Evolutionary conservation across 2,797 vertebrate species (phyloP).

Genomic region (Rousettus madagascariensis): DNA sequence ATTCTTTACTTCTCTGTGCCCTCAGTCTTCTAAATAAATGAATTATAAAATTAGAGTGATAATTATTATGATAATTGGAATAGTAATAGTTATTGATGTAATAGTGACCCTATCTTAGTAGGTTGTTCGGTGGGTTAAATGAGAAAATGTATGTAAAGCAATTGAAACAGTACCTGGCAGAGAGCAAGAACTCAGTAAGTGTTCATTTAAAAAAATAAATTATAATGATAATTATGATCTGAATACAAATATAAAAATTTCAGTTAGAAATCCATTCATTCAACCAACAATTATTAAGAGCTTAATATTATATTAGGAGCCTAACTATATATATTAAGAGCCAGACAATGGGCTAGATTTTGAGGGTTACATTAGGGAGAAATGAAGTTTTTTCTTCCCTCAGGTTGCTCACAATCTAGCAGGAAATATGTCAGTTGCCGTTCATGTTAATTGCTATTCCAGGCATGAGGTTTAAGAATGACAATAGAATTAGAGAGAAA

Average conservation of each 20-base stretch:
- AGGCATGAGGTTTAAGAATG: background rate
- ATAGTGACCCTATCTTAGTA: background rate
- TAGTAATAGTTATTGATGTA: background rate
- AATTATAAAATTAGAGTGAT: constrained; percentile 37
- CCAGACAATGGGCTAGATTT: background rate
- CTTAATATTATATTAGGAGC: background rate
- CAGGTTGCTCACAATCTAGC: background rate
- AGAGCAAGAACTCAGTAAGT: background rate
- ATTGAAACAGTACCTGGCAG: background rate
- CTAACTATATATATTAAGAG: background rate
- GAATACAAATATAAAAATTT: background rate
- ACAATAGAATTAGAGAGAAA: background rate
- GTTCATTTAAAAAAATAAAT: constrained; percentile 4
- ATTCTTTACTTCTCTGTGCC: background rate
- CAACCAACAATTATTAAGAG: background rate
- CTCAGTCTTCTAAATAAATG: constrained; percentile 28
- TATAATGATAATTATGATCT: background rate
- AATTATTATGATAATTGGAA: background rate
- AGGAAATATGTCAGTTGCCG: background rate
- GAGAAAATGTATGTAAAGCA: background rate
- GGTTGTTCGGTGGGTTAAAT: background rate
- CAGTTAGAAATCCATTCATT: background rate
- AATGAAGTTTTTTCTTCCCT: background rate
- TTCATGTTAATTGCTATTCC: background rate
- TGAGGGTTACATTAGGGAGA: background rate